These are phyloP conservation scores for Rhorus exstirpatorius DNA, from an alignment of 2,888 invertebrate genomes.

Conservation along the genomic window DNA sequence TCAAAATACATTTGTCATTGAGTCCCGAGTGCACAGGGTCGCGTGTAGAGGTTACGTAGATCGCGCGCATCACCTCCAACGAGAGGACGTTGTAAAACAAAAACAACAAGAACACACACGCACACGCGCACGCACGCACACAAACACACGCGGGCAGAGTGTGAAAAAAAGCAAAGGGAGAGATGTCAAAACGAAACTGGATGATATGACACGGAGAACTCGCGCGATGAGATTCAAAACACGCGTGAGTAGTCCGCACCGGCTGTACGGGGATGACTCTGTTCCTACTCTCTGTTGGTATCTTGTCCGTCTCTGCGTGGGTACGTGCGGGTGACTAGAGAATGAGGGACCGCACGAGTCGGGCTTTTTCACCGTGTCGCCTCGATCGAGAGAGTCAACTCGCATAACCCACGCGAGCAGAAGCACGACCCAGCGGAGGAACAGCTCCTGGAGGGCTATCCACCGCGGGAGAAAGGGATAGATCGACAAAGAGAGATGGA, in stretches of 20 bases:
- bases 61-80: background rate
- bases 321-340: constrained; percentile 72
- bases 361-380: constrained; percentile 57
- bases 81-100: background rate
- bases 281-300: constrained; percentile 55
- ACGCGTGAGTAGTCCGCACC: constrained; percentile 51
- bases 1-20: constrained; percentile 38
- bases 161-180: background rate
- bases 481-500: constrained; percentile 10
- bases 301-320: constrained; percentile 69
- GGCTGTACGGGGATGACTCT: constrained; percentile 45
- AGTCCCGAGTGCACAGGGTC: constrained; percentile 9
- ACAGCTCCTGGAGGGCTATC: constrained; percentile 56
- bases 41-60: background rate
- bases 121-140: background rate
- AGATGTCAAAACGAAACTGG: constrained; percentile 8
- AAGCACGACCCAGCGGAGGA: constrained; percentile 44
- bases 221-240: constrained; percentile 35
- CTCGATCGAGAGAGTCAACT: constrained; percentile 61
- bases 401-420: constrained; percentile 42
- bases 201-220: constrained; percentile 13
- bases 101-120: constrained; percentile 5
- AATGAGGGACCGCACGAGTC: constrained; percentile 71
- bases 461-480: constrained; percentile 61
- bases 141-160: constrained; percentile 1